phyloP scores from a whole-genome alignment of 2,113 vertebrate genomes.

The Gallinago media region DNA sequence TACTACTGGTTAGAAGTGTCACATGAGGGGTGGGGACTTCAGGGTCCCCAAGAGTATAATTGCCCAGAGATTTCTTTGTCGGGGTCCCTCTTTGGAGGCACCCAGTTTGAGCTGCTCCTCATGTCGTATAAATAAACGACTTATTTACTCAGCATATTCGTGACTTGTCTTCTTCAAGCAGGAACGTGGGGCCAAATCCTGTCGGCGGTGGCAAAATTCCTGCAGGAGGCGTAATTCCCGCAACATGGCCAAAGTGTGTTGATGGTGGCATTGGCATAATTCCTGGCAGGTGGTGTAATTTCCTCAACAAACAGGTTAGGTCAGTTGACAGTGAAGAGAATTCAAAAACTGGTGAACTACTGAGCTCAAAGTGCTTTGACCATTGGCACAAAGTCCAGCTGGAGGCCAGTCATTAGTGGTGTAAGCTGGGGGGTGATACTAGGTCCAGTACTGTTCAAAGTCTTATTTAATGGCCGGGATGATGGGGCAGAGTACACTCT shows the following conservation, averaged over 20 bases:
- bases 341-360: neutral
- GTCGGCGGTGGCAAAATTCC: neutral
- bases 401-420: neutral
- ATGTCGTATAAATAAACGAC: neutral
- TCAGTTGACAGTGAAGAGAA: neutral
- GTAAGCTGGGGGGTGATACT: accelerated
- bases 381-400: neutral
- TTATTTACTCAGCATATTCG: neutral
- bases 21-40: neutral
- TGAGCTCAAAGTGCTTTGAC: neutral
- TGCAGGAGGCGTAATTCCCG: neutral
- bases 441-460: neutral
- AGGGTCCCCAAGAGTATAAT: neutral
- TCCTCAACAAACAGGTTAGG: neutral
- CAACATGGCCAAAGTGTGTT: neutral
- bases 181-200: neutral
- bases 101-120: neutral
- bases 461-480: neutral
- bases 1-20: neutral
- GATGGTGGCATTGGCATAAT: neutral
- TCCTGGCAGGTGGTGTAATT: neutral
- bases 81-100: neutral
- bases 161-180: neutral
- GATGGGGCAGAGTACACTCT: neutral
- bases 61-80: neutral